Evolutionary conservation across 2,113 vertebrate genomes (phyloP).

Genomic region (Crotalus helleri): DNA sequence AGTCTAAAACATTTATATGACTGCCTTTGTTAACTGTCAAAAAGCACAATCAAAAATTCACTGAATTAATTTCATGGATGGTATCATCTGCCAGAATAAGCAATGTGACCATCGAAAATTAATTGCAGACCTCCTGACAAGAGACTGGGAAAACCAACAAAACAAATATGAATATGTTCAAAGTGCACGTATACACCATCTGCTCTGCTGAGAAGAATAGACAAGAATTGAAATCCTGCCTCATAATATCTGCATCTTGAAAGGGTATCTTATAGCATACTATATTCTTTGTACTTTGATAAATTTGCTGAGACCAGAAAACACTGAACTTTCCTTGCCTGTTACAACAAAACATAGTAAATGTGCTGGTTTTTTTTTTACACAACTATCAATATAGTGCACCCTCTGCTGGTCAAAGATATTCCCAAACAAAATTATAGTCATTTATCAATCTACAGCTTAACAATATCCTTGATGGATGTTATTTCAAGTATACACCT

Average conservation of each 20-base stretch:
- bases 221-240: background rate
- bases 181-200: too few relatives aligned
- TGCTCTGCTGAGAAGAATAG: background rate
- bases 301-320: background rate
- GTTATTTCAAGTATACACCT: background rate
- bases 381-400: slow-evolving; percentile 34
- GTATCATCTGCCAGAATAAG: background rate
- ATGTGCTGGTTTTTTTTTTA: background rate
- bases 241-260: background rate
- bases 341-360: slow-evolving; percentile 39
- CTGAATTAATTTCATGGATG: background rate
- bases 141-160: background rate
- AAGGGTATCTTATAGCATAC: background rate
- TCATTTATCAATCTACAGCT: accelerated
- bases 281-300: background rate
- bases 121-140: background rate
- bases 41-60: background rate
- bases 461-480: background rate
- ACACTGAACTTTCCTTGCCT: slow-evolving; percentile 7
- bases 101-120: background rate
- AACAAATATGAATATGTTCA: background rate
- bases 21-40: background rate
- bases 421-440: slow-evolving; percentile 10
- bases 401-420: slow-evolving; percentile 63
- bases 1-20: background rate